Percentiles rank a stretch among this genome's conserved stretches.
Evolutionary conservation across 2,113 vertebrate genomes (phyloP).

Genomic region (Siniperca knerii): DNA sequence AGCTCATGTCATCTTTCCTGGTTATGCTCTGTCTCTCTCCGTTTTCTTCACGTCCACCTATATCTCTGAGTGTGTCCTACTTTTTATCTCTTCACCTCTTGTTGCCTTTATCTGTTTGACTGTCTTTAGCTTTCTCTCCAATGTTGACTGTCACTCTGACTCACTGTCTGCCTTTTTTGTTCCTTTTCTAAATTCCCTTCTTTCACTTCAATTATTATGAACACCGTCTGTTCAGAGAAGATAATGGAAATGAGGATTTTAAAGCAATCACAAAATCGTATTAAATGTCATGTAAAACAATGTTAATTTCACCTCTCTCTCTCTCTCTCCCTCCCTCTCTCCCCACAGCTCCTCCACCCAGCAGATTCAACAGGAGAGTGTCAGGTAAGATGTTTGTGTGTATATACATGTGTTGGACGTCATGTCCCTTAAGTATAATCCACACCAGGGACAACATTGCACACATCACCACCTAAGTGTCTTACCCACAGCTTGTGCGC

Average conservation of each 20-base stretch:
- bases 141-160: slow-evolving; percentile 7
- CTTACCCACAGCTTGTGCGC: slow-evolving; percentile 25
- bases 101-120: neutral
- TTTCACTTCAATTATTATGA: neutral
- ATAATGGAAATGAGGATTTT: slow-evolving; percentile 15
- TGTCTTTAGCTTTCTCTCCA: neutral
- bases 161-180: slow-evolving; percentile 7
- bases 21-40: neutral
- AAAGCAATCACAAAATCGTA: slow-evolving; percentile 31
- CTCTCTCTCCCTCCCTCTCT: slow-evolving; percentile 47
- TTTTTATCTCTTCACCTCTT: slow-evolving; percentile 36
- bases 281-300: slow-evolving; percentile 40
- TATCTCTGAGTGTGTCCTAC: slow-evolving; percentile 12
- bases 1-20: neutral
- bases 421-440: slow-evolving; percentile 54
- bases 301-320: slow-evolving; percentile 42
- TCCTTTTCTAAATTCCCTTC: neutral
- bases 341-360: slow-evolving; percentile 90
- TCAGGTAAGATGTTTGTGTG: slow-evolving; percentile 88
- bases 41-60: neutral
- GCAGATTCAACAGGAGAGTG: slow-evolving; percentile 94
- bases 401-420: slow-evolving; percentile 56
- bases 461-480: slow-evolving; percentile 45
- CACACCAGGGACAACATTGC: slow-evolving; percentile 40
- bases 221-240: neutral